Percentiles rank a stretch among this genome's conserved stretches.
Conservation (phyloP, 2,797 vertebrate species). For the Gambelia wislizenii region DNA sequence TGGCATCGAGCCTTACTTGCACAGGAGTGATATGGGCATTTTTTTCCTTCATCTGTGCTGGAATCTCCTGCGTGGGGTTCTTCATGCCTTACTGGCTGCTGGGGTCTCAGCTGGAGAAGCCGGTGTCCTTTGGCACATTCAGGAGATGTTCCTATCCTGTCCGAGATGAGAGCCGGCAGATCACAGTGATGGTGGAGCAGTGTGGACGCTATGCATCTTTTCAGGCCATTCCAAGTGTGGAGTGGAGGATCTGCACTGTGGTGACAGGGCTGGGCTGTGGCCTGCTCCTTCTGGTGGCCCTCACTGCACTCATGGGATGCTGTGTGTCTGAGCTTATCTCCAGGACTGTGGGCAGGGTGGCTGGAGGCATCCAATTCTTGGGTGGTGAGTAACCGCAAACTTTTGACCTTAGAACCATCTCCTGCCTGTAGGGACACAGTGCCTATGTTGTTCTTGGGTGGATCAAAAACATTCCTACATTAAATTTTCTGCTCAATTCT, state of each 20-base stretch:
- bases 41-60: constrained; percentile 93
- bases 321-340: constrained; percentile 98
- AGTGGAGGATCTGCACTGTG: constrained; percentile 96
- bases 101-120: constrained; percentile 93
- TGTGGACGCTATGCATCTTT: constrained; percentile 97
- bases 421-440: neutral
- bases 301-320: constrained; percentile 96
- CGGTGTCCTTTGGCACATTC: constrained; percentile 96
- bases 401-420: neutral
- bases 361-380: constrained; percentile 96
- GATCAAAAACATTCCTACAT: neutral
- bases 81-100: constrained; percentile 99
- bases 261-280: constrained; percentile 95
- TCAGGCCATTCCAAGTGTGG: constrained; percentile 92
- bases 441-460: neutral
- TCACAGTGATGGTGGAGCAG: constrained; percentile 96
- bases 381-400: constrained; percentile 87
- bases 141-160: constrained; percentile 96
- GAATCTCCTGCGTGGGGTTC: constrained; percentile 92
- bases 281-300: constrained; percentile 94
- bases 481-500: neutral
- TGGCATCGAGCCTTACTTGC: constrained; percentile 95
- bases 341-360: constrained; percentile 93
- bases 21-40: constrained; percentile 90
- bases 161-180: constrained; percentile 89